These are phyloP conservation scores for Microtus californicus DNA, from an alignment of 2,797 vertebrate species.

Conservation along the genomic window DNA sequence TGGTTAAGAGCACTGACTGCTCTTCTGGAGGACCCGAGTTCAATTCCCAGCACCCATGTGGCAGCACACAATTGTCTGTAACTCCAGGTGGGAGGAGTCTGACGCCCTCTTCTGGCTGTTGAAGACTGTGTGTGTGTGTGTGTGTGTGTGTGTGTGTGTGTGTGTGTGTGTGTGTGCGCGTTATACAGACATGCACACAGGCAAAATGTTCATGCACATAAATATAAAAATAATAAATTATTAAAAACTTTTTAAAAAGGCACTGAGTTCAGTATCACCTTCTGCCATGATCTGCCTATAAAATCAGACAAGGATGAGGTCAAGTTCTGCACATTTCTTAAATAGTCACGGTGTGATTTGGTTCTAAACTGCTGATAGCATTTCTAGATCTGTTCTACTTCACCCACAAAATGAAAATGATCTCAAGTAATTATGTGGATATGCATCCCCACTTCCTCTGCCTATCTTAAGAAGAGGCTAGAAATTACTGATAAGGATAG, in stretches of 20 bases:
- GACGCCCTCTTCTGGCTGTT: too few species aligned
- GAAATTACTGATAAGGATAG: neutral
- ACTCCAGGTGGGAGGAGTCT: too few species aligned
- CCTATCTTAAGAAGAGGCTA: neutral
- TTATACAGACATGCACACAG: too few species aligned
- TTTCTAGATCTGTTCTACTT: slow-evolving; percentile 14
- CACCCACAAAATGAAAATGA: slow-evolving; percentile 9
- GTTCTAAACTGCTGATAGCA: neutral
- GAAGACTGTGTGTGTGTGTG: too few species aligned
- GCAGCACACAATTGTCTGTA: too few species aligned
- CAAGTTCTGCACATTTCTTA: neutral
- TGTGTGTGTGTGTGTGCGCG: too few species aligned
- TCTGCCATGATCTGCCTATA: slow-evolving; percentile 1
- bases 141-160: too few species aligned
- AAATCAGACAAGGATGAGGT: slow-evolving; percentile 2
- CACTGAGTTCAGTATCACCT: neutral
- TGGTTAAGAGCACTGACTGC: too few species aligned
- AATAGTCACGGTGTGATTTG: neutral
- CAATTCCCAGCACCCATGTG: too few species aligned
- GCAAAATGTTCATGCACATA: too few species aligned
- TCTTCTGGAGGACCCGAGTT: too few species aligned
- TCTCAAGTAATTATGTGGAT: slow-evolving; percentile 1
- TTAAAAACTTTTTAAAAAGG: neutral
- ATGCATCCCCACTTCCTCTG: neutral
- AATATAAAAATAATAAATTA: too few species aligned